These are phyloP conservation scores for Lycodopsis pacificus DNA, from an alignment of 2,797 vertebrate genomes.

Conservation along the genomic window DNA sequence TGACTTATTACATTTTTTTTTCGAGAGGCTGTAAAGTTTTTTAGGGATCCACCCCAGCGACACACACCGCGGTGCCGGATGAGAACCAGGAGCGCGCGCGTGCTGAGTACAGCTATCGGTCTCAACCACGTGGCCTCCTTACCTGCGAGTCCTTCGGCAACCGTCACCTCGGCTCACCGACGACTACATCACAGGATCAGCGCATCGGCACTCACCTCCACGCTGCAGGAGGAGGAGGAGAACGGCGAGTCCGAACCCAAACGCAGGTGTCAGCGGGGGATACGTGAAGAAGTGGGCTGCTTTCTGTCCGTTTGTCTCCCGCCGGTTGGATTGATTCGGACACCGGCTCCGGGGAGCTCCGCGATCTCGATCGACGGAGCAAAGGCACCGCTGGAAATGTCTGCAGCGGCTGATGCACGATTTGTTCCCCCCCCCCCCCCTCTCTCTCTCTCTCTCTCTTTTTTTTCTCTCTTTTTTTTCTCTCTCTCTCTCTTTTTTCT, in stretches of 20 bases:
- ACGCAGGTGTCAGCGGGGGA: neutral
- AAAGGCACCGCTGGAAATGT: constrained; percentile 34
- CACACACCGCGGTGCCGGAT: constrained; percentile 1
- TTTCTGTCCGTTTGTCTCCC: neutral
- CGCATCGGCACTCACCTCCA: constrained; percentile 64
- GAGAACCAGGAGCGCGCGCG: neutral
- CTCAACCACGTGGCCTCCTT: constrained; percentile 62
- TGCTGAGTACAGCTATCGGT: constrained; percentile 8
- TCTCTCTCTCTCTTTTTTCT: neutral
- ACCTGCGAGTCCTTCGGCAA: constrained; percentile 37
- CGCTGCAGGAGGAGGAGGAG: neutral
- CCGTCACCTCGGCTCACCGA: constrained; percentile 22
- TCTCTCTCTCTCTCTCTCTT: too few species aligned
- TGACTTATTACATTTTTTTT: constrained; percentile 27
- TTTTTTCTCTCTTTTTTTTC: too few species aligned
- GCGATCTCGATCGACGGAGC: constrained; percentile 28
- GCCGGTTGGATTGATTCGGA: neutral
- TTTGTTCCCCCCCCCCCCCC: neutral
- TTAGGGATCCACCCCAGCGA: constrained; percentile 9
- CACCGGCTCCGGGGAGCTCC: constrained; percentile 34
- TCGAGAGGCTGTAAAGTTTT: constrained; percentile 28
- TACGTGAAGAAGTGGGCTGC: neutral
- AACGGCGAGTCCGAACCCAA: constrained; percentile 4
- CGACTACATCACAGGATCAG: neutral
- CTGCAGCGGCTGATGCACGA: constrained; percentile 23